A percentile compares a stretch with the other conserved stretches of the same genome.
Evolutionary conservation across 2,113 vertebrate genomes (phyloP).

Genomic region (Origma solitaria): DNA sequence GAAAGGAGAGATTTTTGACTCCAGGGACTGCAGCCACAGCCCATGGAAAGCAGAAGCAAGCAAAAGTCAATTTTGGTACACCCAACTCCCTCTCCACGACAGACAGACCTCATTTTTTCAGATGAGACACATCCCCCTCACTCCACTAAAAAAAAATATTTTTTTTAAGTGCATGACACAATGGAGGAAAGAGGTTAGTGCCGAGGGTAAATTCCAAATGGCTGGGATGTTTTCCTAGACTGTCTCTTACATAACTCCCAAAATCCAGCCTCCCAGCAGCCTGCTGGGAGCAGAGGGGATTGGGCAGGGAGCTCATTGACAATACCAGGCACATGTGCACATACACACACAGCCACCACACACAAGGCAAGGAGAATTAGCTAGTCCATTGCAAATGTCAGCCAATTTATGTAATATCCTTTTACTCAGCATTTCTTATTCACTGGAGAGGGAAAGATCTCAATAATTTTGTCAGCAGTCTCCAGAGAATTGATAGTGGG

Average conservation of each 20-base stretch:
- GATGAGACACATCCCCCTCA: neutral
- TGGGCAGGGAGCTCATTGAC: neutral
- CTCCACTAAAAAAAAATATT: neutral
- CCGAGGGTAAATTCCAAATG: neutral
- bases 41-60: neutral
- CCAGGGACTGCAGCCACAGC: neutral
- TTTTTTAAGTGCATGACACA: neutral
- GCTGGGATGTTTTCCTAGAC: neutral
- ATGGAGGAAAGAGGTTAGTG: neutral
- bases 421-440: conserved; percentile 44
- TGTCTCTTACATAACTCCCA: neutral
- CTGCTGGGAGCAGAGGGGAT: conserved; percentile 1
- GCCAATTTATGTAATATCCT: conserved; percentile 37
- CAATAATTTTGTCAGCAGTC: neutral
- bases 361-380: neutral
- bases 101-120: neutral
- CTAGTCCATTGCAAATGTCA: conserved; percentile 36
- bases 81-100: neutral
- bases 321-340: neutral
- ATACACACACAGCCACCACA: neutral
- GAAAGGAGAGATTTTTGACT: neutral
- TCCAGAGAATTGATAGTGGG: neutral
- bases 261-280: neutral
- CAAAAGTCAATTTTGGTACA: neutral
- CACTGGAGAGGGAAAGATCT: neutral